Conservation (phyloP, 2,888 invertebrate genomes). For the Augochlorella aurata region DNA sequence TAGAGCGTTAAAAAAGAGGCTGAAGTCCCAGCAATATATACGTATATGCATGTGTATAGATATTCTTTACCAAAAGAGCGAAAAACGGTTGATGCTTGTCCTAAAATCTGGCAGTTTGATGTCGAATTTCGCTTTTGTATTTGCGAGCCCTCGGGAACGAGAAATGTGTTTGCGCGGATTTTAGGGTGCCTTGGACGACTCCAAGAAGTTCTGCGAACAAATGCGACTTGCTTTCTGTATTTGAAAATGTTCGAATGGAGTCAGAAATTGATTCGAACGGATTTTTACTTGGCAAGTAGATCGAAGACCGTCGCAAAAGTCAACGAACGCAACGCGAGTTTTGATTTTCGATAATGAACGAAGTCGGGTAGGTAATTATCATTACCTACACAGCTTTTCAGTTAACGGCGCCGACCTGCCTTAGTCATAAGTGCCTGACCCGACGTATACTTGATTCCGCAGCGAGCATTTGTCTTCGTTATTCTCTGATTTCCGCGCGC, state of each 20-base stretch:
- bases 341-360: neutral
- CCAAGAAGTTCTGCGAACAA: too few relatives aligned
- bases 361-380: neutral
- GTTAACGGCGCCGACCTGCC: neutral
- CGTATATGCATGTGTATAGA: too few relatives aligned
- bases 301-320: neutral
- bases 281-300: neutral
- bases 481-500: constrained; percentile 48
- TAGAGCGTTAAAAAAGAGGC: neutral
- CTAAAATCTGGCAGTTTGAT: neutral
- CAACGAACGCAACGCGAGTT: neutral
- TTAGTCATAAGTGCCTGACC: neutral
- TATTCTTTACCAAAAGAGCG: neutral
- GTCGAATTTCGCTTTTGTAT: neutral
- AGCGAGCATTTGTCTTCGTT: constrained; percentile 58
- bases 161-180: neutral
- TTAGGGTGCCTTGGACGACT: too few relatives aligned
- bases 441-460: constrained; percentile 24
- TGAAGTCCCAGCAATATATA: too few relatives aligned
- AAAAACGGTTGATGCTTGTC: neutral
- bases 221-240: too few relatives aligned
- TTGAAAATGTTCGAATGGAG: too few relatives aligned
- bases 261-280: too few relatives aligned
- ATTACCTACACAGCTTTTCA: neutral
- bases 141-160: neutral